A percentile compares a stretch with the other conserved stretches of the same genome.
phyloP scores from a whole-genome alignment of 2,113 vertebrate genomes.

The Oceanodroma tethys region DNA sequence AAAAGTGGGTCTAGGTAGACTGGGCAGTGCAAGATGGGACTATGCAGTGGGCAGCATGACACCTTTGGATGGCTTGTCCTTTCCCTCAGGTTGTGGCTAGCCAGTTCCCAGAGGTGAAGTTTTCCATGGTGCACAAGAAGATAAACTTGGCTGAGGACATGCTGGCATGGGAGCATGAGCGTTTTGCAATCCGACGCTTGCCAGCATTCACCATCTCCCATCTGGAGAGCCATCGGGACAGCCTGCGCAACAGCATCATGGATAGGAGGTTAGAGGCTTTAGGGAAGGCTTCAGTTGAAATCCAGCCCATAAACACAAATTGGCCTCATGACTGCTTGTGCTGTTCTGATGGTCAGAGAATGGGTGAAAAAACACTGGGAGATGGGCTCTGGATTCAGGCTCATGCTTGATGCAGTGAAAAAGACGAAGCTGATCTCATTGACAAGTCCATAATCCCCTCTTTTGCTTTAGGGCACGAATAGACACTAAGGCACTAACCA shows the following conservation, averaged over 20 bases:
- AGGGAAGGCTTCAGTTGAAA: not conserved
- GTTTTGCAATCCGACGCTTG: conserved; percentile 93
- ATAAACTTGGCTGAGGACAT: conserved; percentile 97
- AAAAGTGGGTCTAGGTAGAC: not conserved
- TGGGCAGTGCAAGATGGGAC: not conserved
- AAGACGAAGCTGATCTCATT: not conserved
- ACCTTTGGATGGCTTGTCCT: not conserved
- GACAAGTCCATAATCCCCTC: not conserved
- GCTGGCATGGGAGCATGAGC: conserved; percentile 97
- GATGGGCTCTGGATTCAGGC: not conserved
- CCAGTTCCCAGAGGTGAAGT: conserved; percentile 90
- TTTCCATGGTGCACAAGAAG: conserved; percentile 99
- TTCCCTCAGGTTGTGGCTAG: conserved; percentile 77
- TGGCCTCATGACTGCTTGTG: not conserved
- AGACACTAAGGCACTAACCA: conserved; percentile 84
- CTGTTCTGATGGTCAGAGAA: not conserved
- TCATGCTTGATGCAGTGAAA: rapidly evolving
- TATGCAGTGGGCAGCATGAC: not conserved
- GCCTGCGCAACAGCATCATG: conserved; percentile 93
- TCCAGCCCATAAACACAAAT: not conserved
- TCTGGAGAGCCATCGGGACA: conserved; percentile 89
- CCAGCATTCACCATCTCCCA: conserved; percentile 95
- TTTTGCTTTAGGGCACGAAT: conserved; percentile 81
- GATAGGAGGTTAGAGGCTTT: conserved; percentile 85
- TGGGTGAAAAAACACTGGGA: not conserved